Base-by-base conservation (phyloP, 2,888 invertebrate species). In the Watsonalla cultraria region DNA sequence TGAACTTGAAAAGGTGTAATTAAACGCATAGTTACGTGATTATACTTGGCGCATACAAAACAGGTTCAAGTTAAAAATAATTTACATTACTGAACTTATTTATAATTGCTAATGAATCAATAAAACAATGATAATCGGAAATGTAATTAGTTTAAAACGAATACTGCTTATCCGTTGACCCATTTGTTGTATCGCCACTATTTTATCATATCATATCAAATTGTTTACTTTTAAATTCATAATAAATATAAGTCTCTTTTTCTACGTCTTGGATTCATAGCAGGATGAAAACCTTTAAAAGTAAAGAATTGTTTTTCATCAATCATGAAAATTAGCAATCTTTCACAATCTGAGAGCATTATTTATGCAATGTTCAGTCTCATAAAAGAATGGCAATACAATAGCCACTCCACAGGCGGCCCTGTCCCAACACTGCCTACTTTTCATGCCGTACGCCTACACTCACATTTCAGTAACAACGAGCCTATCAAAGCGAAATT, bases 401-500 rank as follows among this genome's bases (percentile, higher is more conserved):
- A 83, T 73, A 69, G 68, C 84, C 82, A 79, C 87, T 89, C 87
- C 79, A 84, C 77, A 67, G 72, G 59, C 61, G 66, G 70, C 78
- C 62, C 68, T 86, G 82, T 87, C 76, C 87, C 73, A 81, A 80
- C 82, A 79, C 86, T 88, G 86, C 90, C 90, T 89, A 89, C 90
- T 90, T 89, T 90, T 89, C 88, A 89, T 86, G 79, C 84, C 76
- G 78, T 84, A 90, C 90, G 90, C 90, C 90, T 90, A 88, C 88
- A 80, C 81, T 80, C 75, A 86, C 82, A 89, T 89, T 89, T 89
- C 85, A 89, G 86, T 78, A 76, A 80, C 75, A 72, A 76, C 77
- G 62, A 64, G 65, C 64, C 64, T 64, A 61, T 66, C 64, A 75
- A 71, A 65, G 68, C 67, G 56, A 80, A 81, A 75, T 75, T 76